Base-by-base conservation (phyloP, 2,797 vertebrate species). In the Mastacembelus armatus region DNA sequence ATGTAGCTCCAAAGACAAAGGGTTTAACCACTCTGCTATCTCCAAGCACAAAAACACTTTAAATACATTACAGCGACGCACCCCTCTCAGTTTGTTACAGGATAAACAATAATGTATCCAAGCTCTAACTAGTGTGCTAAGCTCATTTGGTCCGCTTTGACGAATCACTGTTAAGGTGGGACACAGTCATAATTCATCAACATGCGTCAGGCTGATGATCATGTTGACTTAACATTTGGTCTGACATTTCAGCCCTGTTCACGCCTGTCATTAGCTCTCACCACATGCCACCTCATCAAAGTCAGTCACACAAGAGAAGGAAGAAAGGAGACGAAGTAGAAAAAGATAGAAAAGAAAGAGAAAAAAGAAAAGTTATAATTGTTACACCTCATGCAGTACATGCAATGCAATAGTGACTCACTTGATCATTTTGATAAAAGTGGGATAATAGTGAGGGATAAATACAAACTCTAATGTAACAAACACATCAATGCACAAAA, bases 181-280 rank as follows among this genome's bases (percentile, higher is more conserved):
- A 64, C 54, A 73, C 77, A 87, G 93, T 93, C 87, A 92, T 91
- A 91, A 92, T 92, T 92, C 90, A 92, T 92, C 89, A 73, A 75
- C 79, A 66, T 24, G 81, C 85, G 84, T 85, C 86, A 78, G 85
- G 68, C 86, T 72, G 85, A 91, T 90, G 87, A 91, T 91, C 84
- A 80, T 92, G 92, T 94, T 93, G 90, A 94, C 91, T 92, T 94
- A 94, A 93, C 93, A 93, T 94, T 94, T 94, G 88, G 86, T 91
- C 85, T 94, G 93, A 93, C 93, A 94, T 94, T 94, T 93, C 87
- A 87, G 88, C 87, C 85, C 62, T 10, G 83, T 79, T 89, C 88
- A 85, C 57, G 75, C 74, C 87, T 59, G 85, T 90, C 92, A 92
- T 93, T 93, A 93, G 89, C 86, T 86, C 88, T 87, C 90, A 47